Evolutionary conservation across 2,797 vertebrate species (phyloP).

Genomic region (Spheniscus humboldti): DNA sequence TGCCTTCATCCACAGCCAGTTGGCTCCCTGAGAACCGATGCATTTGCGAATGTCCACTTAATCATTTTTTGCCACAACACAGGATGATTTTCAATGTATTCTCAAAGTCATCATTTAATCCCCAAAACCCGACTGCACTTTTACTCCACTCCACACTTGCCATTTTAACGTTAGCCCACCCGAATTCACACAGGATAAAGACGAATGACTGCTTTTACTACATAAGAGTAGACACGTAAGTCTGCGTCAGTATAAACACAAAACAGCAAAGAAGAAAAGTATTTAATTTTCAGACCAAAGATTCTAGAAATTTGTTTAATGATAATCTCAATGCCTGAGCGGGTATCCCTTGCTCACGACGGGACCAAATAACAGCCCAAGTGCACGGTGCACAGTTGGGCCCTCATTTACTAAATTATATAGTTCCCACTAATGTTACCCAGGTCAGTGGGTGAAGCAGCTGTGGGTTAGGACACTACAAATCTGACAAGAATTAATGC

Average conservation of each 20-base stretch:
- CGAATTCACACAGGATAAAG: neutral
- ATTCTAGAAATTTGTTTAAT: constrained; percentile 2
- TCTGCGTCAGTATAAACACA: neutral
- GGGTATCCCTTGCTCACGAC: neutral
- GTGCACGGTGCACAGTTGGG: neutral
- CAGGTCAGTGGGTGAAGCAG: constrained; percentile 55
- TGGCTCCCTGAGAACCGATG: neutral
- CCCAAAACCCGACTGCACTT: neutral
- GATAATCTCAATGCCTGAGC: neutral
- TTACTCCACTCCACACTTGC: neutral
- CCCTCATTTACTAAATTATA: constrained; percentile 44
- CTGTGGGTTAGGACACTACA: constrained; percentile 57
- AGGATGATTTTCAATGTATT: neutral
- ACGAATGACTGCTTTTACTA: neutral
- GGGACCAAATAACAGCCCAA: constrained; percentile 38
- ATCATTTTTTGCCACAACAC: neutral
- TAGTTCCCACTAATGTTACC: constrained; percentile 15
- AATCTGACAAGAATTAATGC: constrained; percentile 66
- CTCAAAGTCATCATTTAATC: neutral
- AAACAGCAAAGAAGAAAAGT: neutral
- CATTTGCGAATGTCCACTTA: neutral
- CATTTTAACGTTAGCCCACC: neutral
- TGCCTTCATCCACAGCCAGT: neutral
- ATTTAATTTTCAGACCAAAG: constrained; percentile 23
- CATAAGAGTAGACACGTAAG: neutral